These are phyloP conservation scores for Anthophora plumipes DNA, from an alignment of 2,888 invertebrate species.

Conservation along the genomic window DNA sequence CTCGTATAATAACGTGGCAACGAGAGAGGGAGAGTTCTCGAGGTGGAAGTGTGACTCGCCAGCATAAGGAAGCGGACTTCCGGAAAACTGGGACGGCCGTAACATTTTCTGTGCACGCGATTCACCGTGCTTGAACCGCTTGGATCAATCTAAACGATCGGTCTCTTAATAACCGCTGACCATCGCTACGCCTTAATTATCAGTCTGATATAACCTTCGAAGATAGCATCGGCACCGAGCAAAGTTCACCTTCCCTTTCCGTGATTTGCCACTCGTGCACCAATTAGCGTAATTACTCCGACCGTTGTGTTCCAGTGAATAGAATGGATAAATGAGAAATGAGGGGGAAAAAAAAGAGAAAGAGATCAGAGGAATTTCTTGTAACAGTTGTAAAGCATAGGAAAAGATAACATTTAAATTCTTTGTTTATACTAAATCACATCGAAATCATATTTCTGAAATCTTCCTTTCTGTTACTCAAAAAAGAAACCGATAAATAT, in stretches of 20 bases:
- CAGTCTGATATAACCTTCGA: slow-evolving; percentile 15
- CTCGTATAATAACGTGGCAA: not conserved
- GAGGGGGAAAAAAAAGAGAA: too few relatives aligned
- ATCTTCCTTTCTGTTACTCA: too few relatives aligned
- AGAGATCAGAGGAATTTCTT: too few relatives aligned
- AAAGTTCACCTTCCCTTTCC: slow-evolving; percentile 8
- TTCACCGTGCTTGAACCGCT: slow-evolving; percentile 7
- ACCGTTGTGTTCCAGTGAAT: too few relatives aligned
- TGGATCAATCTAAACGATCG: slow-evolving; percentile 33
- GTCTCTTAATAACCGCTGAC: slow-evolving; percentile 34
- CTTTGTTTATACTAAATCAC: too few relatives aligned
- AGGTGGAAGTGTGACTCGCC: not conserved
- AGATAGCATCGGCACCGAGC: slow-evolving; percentile 21
- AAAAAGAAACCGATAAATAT: too few relatives aligned
- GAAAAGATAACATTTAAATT: too few relatives aligned
- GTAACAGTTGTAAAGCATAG: too few relatives aligned
- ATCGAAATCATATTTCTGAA: too few relatives aligned
- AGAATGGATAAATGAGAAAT: too few relatives aligned
- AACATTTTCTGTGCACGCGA: slow-evolving; percentile 42
- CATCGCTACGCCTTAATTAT: slow-evolving; percentile 37
- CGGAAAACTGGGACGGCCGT: not conserved
- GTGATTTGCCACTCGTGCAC: not conserved
- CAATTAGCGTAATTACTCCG: slow-evolving; percentile 15
- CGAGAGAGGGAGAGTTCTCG: not conserved
- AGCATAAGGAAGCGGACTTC: slow-evolving; percentile 11